Base-by-base conservation (phyloP, 2,797 vertebrate species). In the Nyctibius grandis region DNA sequence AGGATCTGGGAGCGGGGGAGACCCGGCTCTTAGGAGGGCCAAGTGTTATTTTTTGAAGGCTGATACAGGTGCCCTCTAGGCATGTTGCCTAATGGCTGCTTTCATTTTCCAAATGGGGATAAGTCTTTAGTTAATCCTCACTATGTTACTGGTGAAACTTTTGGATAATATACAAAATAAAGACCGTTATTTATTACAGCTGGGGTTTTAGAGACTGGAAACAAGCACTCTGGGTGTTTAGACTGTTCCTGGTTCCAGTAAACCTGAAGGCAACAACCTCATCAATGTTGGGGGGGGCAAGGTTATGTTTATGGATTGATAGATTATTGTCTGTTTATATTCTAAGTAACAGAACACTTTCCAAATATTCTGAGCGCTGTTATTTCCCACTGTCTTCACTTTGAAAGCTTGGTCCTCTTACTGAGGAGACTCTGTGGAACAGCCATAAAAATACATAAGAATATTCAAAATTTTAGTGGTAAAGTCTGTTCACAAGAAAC, bases 321-420 rank as follows among this genome's bases (percentile, higher is more conserved):
- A 14, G 13, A 2, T 78, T 76, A 11, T 25, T 85, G 16, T 36
- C n/a, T 76, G 44, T 48, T 93, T 81, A 4, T 44, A 11, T 70
- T 73, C 31, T 48, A 36, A 75, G 47, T 42, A 53, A n/a, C 9
- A 31, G 22, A 38, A 48, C 1, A 1, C 50, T 89, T 88, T 40
- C 28, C 28, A 79, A 2, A 31, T 69, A 31, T 50, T 84, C 25
- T 28, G 29, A 42, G 33, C 0, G 0, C 25, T 61, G 16, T 28
- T 84, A 29, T 42, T 86, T 81, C 51, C 73, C 19, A 21, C 25
- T 47, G 15, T 29, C 67, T 67, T 87, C 45, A 5, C 51, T 76
- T 28, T 17, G 25, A 89, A 78, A 85, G 60, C 25, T 12, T 34
- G 44, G 51, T 28, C 34, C 13, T 81, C 5, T n/a, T 76, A 1